phyloP scores from a whole-genome alignment of 64 coral and sea anemone species.

The Stichodactyla helianthus region DNA sequence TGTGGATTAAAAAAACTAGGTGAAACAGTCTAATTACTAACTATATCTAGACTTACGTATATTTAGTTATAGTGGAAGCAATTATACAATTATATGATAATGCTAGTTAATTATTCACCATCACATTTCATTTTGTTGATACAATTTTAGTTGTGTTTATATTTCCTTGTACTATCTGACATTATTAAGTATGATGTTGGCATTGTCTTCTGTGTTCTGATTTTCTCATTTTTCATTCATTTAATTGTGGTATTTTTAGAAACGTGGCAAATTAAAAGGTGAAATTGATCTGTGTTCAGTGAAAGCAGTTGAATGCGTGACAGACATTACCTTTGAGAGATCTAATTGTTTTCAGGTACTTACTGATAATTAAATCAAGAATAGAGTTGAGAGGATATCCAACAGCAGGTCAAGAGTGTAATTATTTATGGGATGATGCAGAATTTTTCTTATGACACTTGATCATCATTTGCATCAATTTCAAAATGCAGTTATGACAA shows the following conservation, averaged over 20 bases:
- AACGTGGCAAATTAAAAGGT: constrained; percentile 75
- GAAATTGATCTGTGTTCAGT: constrained; percentile 59
- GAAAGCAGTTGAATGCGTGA: constrained; percentile 80
- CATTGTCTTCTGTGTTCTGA: background rate
- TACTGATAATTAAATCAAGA: background rate
- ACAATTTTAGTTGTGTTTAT: background rate
- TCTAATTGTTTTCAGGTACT: constrained; percentile 75
- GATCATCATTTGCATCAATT: too few relatives aligned
- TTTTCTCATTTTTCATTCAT: background rate
- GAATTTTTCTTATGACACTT: too few relatives aligned
- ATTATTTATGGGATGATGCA: background rate
- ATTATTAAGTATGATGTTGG: background rate
- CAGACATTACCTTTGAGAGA: constrained; percentile 54
- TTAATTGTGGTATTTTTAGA: constrained; percentile 21
- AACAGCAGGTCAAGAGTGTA: background rate
- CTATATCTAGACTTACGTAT: background rate
- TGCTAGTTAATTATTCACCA: background rate
- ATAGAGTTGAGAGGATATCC: background rate
- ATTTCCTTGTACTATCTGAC: background rate
- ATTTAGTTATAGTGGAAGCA: too few relatives aligned
- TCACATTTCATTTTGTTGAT: constrained; percentile 1
- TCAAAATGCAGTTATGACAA: too few relatives aligned
- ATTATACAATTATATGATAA: background rate
- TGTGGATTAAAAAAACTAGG: too few relatives aligned
- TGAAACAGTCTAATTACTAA: too few relatives aligned